Percentiles rank a stretch among this genome's conserved stretches.
Conservation (phyloP, 2,797 vertebrate genomes). For the Heterohyrax brucei region DNA sequence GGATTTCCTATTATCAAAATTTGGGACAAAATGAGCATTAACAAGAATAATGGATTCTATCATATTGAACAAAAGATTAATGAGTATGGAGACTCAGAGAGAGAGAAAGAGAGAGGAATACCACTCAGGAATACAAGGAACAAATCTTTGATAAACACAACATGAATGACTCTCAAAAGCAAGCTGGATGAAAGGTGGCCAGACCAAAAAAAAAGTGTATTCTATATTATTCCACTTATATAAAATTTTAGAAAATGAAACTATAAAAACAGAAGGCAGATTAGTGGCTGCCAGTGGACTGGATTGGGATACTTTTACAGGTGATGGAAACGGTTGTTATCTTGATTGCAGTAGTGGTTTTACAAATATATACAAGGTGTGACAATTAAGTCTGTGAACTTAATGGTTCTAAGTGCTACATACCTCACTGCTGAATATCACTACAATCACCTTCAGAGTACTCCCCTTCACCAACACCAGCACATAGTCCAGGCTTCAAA, state of each 20-base stretch:
- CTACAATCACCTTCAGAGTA: no score
- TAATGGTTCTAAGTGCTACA: no score
- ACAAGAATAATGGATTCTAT: neutral
- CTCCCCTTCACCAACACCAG: no score
- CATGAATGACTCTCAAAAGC: neutral
- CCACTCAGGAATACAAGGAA: neutral
- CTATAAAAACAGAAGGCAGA: neutral
- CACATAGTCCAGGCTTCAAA: no score
- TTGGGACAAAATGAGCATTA: neutral
- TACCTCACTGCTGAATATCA: no score
- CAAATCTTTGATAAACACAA: no score
- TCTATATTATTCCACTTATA: neutral
- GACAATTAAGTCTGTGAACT: no score
- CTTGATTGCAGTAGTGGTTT: neutral
- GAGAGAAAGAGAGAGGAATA: conserved; percentile 7
- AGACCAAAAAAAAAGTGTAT: neutral
- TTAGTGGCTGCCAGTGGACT: neutral
- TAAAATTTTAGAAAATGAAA: no score
- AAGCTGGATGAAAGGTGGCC: neutral
- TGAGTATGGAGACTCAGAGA: neutral
- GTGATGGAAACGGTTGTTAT: neutral
- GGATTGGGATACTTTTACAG: neutral
- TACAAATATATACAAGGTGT: neutral
- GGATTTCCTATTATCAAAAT: neutral
- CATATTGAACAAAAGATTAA: neutral